Evolutionary conservation across 1,140 invertebrate genomes (phyloP).

Genomic region (Pseudachorutes palmiensis): DNA sequence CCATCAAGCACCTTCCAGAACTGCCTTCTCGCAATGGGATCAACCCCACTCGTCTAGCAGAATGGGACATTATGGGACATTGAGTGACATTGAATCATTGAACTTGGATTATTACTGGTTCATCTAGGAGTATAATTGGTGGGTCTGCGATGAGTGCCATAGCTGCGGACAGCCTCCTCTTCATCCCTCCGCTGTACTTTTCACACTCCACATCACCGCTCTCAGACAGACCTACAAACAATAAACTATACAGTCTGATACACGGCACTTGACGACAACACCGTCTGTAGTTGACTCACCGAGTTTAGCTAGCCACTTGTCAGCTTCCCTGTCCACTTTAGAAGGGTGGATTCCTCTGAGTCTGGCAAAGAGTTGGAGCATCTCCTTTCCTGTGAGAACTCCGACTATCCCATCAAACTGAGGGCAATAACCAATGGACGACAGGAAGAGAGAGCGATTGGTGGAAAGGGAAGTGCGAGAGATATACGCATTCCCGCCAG

Average conservation of each 20-base stretch:
- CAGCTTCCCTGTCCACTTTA: slow-evolving; percentile 44
- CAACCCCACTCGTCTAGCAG: slow-evolving; percentile 55
- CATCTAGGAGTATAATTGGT: slow-evolving; percentile 51
- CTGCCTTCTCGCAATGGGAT: slow-evolving; percentile 43
- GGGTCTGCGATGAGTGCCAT: slow-evolving; percentile 56
- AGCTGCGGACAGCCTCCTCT: slow-evolving; percentile 55
- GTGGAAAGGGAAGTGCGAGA: slow-evolving; percentile 42
- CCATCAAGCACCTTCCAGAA: slow-evolving; percentile 43
- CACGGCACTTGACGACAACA: too few species aligned
- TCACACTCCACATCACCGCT: not conserved
- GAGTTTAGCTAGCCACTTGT: slow-evolving; percentile 29
- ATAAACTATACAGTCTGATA: too few species aligned
- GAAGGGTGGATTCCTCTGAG: slow-evolving; percentile 45
- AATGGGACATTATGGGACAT: not conserved
- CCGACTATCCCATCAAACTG: slow-evolving; percentile 53
- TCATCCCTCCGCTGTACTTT: slow-evolving; percentile 51
- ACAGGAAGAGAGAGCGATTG: slow-evolving; percentile 41
- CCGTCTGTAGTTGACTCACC: too few species aligned
- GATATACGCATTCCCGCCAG: slow-evolving; percentile 49
- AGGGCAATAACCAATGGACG: slow-evolving; percentile 47
- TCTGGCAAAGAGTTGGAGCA: slow-evolving; percentile 49
- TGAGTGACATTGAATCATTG: not conserved
- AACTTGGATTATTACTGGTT: slow-evolving; percentile 48
- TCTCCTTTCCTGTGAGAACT: slow-evolving; percentile 51
- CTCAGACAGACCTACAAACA: not conserved